Conservation (phyloP, 2,113 vertebrate species). For the Panurus biarmicus region DNA sequence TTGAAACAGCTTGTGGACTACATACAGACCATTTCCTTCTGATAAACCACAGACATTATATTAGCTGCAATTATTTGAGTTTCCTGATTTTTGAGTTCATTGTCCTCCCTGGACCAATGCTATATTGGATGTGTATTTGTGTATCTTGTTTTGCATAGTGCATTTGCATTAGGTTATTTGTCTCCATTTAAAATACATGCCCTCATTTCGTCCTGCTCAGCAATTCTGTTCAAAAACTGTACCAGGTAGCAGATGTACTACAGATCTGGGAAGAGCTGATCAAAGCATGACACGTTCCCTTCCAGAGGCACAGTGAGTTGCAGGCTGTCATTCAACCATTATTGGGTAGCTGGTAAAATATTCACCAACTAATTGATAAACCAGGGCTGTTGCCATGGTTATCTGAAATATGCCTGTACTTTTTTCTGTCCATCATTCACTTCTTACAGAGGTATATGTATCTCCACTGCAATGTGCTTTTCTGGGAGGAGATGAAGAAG, state of each 20-base stretch:
- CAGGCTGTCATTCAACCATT: neutral
- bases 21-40: neutral
- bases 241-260: neutral
- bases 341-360: neutral
- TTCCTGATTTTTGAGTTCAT: neutral
- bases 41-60: neutral
- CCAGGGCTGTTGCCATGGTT: neutral
- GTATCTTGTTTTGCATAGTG: neutral
- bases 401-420: neutral
- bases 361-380: neutral
- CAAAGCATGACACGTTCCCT: neutral
- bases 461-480: neutral
- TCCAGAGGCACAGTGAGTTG: neutral
- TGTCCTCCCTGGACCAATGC: neutral
- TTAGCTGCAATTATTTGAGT: neutral
- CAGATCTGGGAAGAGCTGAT: neutral
- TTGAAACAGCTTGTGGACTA: neutral
- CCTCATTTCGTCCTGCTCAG: neutral
- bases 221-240: neutral
- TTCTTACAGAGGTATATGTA: neutral
- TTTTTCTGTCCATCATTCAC: neutral
- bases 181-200: neutral
- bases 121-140: neutral
- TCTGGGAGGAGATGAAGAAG: neutral
- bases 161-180: neutral